phyloP scores from a whole-genome alignment of 2,797 vertebrate species.

The Hylomyscus alleni region DNA sequence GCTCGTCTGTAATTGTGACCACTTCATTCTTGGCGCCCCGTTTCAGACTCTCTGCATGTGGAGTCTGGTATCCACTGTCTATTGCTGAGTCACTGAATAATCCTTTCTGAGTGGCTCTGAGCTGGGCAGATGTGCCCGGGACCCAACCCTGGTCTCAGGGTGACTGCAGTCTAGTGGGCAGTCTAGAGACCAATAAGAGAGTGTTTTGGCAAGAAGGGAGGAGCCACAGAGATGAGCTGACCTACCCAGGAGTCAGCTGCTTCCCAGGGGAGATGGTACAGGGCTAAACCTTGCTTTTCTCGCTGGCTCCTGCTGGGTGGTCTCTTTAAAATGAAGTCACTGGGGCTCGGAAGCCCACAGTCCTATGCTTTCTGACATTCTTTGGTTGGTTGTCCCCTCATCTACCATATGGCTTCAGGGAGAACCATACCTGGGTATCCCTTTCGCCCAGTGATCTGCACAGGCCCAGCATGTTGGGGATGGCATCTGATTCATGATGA shows the following conservation, averaged over 20 bases:
- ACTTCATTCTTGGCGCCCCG: accelerated
- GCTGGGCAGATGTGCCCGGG: background rate
- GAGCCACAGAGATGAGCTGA: background rate
- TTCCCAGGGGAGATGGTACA: background rate
- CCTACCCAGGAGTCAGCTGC: background rate
- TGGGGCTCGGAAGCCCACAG: background rate
- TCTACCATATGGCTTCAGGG: accelerated
- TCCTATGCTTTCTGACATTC: background rate
- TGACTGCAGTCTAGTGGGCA: background rate
- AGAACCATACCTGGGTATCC: background rate
- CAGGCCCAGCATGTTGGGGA: background rate
- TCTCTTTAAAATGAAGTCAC: background rate
- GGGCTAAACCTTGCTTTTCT: background rate
- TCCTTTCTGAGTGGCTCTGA: background rate
- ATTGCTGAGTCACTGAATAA: accelerated
- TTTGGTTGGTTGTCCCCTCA: no score
- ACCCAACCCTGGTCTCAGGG: background rate
- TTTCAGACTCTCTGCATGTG: background rate
- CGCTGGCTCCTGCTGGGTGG: background rate
- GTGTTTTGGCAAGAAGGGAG: background rate
- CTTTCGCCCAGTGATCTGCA: background rate
- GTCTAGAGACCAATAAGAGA: background rate
- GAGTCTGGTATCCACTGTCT: background rate
- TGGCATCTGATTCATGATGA: background rate
- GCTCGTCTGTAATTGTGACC: background rate